These are phyloP conservation scores for Meteorus cinctellus DNA, from an alignment of 2,888 invertebrate genomes.

Conservation along the genomic window DNA sequence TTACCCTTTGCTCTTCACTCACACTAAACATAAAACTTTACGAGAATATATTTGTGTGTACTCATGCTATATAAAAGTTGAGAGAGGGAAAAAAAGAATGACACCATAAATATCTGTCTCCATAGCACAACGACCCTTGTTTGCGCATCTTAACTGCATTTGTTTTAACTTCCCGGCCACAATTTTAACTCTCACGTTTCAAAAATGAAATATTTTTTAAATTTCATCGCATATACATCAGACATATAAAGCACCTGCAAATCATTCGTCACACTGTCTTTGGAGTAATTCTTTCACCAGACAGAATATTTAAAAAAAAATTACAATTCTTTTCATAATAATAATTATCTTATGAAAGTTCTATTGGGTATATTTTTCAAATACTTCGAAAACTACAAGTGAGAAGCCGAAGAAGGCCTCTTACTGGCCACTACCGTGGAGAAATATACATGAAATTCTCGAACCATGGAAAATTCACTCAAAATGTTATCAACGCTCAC, in stretches of 20 bases:
- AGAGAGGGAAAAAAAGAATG: constrained; percentile 15
- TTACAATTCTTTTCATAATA: too few species aligned
- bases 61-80: constrained; percentile 1
- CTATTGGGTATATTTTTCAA: too few species aligned
- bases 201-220: background rate
- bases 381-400: too few species aligned
- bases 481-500: too few species aligned
- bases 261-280: background rate
- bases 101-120: constrained; percentile 57
- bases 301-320: too few species aligned
- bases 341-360: too few species aligned
- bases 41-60: background rate
- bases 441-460: too few species aligned
- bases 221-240: background rate
- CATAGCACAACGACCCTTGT: constrained; percentile 55
- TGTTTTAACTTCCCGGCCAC: constrained; percentile 55
- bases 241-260: background rate
- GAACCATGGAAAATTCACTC: too few species aligned
- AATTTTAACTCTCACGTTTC: background rate
- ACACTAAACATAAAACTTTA: background rate
- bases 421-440: too few species aligned
- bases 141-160: constrained; percentile 61
- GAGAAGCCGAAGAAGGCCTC: too few species aligned
- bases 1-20: background rate
- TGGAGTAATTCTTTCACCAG: too few species aligned